Evolutionary conservation across 2,888 invertebrate species (phyloP), one percentile per base, ranked within the genome.

Genomic region (Parnassius orleans): DNA sequence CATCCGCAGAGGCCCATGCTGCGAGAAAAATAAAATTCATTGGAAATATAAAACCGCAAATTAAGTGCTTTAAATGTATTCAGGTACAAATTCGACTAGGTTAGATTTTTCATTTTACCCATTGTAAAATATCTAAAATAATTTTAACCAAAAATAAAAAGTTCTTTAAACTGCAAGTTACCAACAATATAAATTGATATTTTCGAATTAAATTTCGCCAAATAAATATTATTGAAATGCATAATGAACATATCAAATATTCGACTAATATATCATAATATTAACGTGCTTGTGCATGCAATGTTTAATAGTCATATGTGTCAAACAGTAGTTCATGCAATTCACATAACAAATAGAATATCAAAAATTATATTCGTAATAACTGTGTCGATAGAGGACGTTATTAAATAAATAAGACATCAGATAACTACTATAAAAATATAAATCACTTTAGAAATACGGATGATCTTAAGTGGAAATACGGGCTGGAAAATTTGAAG

Each of bases 1-100:
- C 46, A 43, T 56, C 75, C 69, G 78, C 76, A 62, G 53, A 81
- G 83, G 84, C 80, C 74, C 84, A 84, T 84, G 84, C 84, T 79
- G 83, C 83, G 70, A 63, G 71, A 67, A 73, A 72, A 74, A 73
- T 48, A 56, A 55, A 60, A 53, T 24, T 5, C 24, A 55, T 44
- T 60, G 19, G 42, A 46, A 53, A 24, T 12, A 5, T 24, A 48
- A 58, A 15, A 42, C 42, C n/a, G 47, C 56, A 33, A 42, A 48
- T 2, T 9, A 11, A 47, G 9, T 57, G 48, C 57, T 50, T 14
- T 19, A 24, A 11, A 24, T 24, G 11, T 12, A 9, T 48, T 12
- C 1, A 51, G 15, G 19, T 9, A 24, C 24, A 52, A 19, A 52
- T 52, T 43, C 12, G 19, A 51, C 57, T 51, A 24, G 44, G 19